These are phyloP conservation scores for Paraplagusia blochii DNA, from an alignment of 2,113 vertebrate genomes.

Conservation along the genomic window DNA sequence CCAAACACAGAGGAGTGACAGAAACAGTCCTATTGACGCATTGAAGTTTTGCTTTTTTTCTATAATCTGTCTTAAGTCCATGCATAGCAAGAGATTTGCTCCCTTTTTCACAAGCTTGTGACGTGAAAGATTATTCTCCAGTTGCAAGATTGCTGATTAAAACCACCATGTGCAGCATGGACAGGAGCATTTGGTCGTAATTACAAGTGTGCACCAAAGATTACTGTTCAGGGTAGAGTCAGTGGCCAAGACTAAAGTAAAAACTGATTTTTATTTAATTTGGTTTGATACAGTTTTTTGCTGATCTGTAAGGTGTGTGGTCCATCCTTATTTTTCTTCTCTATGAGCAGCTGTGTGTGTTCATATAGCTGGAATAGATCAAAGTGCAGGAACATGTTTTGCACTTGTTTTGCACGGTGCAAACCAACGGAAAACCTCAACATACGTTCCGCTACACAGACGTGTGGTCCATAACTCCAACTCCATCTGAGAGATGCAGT, in stretches of 20 bases:
- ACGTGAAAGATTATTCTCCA: slow-evolving; percentile 64
- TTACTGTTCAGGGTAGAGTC: slow-evolving; percentile 21
- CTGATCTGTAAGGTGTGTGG: slow-evolving; percentile 13
- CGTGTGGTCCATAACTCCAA: too few relatives aligned
- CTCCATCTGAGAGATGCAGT: neutral
- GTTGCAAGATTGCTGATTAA: slow-evolving; percentile 69
- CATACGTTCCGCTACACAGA: neutral
- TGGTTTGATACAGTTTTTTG: slow-evolving; percentile 27
- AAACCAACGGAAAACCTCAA: neutral
- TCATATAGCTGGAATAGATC: neutral
- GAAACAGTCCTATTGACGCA: slow-evolving; percentile 44
- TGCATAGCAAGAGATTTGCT: slow-evolving; percentile 63
- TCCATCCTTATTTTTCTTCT: neutral
- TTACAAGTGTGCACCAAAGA: slow-evolving; percentile 37
- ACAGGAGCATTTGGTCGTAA: slow-evolving; percentile 45
- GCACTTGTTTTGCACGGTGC: neutral
- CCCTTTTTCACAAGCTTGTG: slow-evolving; percentile 51
- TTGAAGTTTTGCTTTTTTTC: slow-evolving; percentile 57
- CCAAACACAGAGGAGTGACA: slow-evolving; percentile 45
- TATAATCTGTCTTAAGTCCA: slow-evolving; percentile 66
- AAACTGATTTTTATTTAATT: slow-evolving; percentile 7
- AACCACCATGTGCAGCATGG: slow-evolving; percentile 52
- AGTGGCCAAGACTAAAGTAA: slow-evolving; percentile 36
- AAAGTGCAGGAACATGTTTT: neutral
- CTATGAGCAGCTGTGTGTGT: too few relatives aligned